These are phyloP conservation scores for Cricetomys ansorgei DNA, from an alignment of 2,113 vertebrate species.

Conservation along the genomic window DNA sequence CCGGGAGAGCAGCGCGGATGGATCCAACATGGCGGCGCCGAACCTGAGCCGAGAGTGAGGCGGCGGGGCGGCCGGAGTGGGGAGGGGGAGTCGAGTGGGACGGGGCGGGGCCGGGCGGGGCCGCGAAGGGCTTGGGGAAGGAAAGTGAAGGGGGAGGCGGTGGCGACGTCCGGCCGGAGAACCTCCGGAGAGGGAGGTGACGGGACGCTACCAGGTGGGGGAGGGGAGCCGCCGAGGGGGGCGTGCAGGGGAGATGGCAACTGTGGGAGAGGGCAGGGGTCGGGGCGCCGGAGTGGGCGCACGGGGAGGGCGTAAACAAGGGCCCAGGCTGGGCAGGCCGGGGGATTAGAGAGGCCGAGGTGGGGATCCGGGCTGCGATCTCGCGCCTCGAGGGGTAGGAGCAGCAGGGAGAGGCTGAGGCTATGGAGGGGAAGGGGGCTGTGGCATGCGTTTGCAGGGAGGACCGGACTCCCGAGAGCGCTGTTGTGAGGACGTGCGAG, in stretches of 20 bases:
- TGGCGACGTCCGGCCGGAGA: constrained; percentile 54
- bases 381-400: not conserved
- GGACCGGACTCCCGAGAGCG: not conserved
- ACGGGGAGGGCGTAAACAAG: constrained; percentile 68
- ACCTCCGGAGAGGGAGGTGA: constrained; percentile 39
- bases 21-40: constrained; percentile 82
- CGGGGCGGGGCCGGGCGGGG: constrained; percentile 70
- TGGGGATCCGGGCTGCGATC: constrained; percentile 33
- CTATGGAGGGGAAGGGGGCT: constrained; percentile 16
- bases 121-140: constrained; percentile 54
- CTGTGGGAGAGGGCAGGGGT: constrained; percentile 57
- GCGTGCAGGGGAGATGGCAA: constrained; percentile 70
- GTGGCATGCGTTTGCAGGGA: constrained; percentile 34
- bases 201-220: constrained; percentile 61
- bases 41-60: constrained; percentile 82
- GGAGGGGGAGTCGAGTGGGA: constrained; percentile 69
- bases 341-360: constrained; percentile 58
- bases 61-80: constrained; percentile 65
- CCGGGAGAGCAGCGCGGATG: constrained; percentile 79
- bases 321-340: constrained; percentile 54
- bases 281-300: constrained; percentile 11
- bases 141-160: constrained; percentile 68
- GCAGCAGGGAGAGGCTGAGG: constrained; percentile 6
- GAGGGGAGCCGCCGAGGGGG: constrained; percentile 30
- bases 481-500: not conserved